These are phyloP conservation scores for Tachina lurida DNA, from an alignment of 2,888 invertebrate species.

Conservation along the genomic window DNA sequence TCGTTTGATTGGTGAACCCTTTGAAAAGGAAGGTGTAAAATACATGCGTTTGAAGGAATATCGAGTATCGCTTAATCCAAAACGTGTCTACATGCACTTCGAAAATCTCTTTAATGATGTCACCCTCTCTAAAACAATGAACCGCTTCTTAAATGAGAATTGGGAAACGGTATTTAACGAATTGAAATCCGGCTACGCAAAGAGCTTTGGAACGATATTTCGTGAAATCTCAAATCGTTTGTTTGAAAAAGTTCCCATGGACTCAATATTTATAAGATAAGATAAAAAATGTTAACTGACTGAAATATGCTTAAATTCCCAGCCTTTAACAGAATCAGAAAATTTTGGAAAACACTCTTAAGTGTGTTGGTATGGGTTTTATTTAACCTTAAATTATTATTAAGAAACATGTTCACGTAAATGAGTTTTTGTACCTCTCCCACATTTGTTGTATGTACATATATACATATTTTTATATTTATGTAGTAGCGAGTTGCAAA, in stretches of 20 bases:
- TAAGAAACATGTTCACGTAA: too few relatives aligned
- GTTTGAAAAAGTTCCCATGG: slow-evolving; percentile 87
- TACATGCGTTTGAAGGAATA: slow-evolving; percentile 87
- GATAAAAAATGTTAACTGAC: not conserved
- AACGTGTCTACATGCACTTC: slow-evolving; percentile 85
- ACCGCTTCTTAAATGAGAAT: slow-evolving; percentile 87
- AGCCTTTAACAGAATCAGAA: not conserved
- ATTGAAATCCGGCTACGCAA: slow-evolving; percentile 87
- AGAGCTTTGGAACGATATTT: slow-evolving; percentile 87
- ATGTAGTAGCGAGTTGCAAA: too few relatives aligned
- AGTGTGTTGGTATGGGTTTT: too few relatives aligned
- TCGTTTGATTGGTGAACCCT: slow-evolving; percentile 86
- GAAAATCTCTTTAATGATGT: slow-evolving; percentile 88
- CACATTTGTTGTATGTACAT: too few relatives aligned
- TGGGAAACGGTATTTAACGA: slow-evolving; percentile 87
- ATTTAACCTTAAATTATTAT: too few relatives aligned
- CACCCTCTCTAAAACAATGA: slow-evolving; percentile 86
- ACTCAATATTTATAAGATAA: slow-evolving; percentile 85
- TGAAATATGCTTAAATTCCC: not conserved
- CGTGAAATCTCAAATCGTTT: slow-evolving; percentile 87
- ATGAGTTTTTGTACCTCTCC: too few relatives aligned
- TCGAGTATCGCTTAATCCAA: slow-evolving; percentile 86
- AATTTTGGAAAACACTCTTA: not conserved
- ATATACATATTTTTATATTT: too few relatives aligned
- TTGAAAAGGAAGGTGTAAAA: slow-evolving; percentile 85